These are phyloP conservation scores for Drosophila sordidapex DNA, from an alignment of 2,888 invertebrate species.

Conservation along the genomic window DNA sequence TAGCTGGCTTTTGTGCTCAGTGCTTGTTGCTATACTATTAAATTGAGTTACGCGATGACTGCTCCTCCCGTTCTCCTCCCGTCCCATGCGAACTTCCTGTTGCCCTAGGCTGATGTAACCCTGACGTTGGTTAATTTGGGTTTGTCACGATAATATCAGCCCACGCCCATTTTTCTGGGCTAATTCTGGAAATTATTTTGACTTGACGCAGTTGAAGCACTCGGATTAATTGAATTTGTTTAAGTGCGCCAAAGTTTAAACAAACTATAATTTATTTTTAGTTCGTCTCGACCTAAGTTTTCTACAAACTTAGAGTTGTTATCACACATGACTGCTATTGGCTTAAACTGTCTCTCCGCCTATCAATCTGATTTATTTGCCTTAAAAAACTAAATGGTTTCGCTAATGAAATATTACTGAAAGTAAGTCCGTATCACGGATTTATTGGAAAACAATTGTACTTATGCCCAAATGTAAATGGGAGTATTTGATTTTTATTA, in stretches of 20 bases:
- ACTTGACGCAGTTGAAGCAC: slow-evolving; percentile 46
- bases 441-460: background rate
- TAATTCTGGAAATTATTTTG: slow-evolving; percentile 31
- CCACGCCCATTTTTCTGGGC: slow-evolving; percentile 36
- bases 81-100: slow-evolving; percentile 4
- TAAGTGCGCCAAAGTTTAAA: slow-evolving; percentile 18
- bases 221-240: slow-evolving; percentile 72
- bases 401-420: background rate
- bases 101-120: slow-evolving; percentile 67
- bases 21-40: slow-evolving; percentile 32
- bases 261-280: slow-evolving; percentile 45
- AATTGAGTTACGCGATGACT: slow-evolving; percentile 51
- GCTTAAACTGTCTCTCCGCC: background rate
- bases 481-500: background rate
- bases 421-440: background rate
- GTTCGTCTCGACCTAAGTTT: slow-evolving; percentile 25
- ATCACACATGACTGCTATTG: slow-evolving; percentile 19
- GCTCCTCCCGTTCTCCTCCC: slow-evolving; percentile 6
- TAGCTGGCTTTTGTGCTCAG: slow-evolving; percentile 39
- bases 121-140: slow-evolving; percentile 66
- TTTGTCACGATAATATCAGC: slow-evolving; percentile 73
- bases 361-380: background rate
- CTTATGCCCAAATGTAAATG: background rate
- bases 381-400: background rate
- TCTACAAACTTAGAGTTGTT: slow-evolving; percentile 20